Base-by-base conservation (phyloP, 2,888 invertebrate genomes). In the Chloroclysta siterata region DNA sequence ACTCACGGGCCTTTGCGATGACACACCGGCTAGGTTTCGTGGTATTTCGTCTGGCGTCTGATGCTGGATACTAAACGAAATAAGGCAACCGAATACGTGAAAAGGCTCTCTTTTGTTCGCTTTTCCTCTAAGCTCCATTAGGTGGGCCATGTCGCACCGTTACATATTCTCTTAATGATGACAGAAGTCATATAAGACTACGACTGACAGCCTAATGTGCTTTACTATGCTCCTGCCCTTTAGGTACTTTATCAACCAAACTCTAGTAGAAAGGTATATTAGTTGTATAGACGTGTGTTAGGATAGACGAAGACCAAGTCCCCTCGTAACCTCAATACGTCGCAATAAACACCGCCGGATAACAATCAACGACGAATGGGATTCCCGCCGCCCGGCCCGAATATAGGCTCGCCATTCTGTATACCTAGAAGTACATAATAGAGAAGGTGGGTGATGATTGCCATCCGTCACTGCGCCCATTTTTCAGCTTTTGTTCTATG, bases 351-450 rank as follows among this genome's bases (percentile, higher is more conserved):
- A 42, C 41, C 28, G 47, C 8, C 52, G 57, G 79, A 80, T 80
- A 79, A 65, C 71, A 55, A 82, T 81, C 80, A 72, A 74, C 60
- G 63, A 59, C 72, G 75, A 77, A 82, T 82, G 73, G 72, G 71
- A 77, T 78, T 72, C 66, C 68, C 70, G 72, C 72, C 74, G 78
- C 74, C 7, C 33, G 33, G 7, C 33, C 33, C 76, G 79, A 33
- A 33, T 81, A 67, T 72, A 77, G 69, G 74, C 82, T 83, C 78
- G 90, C 92, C 90, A n/a, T n/a, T 90, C 36, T 39, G 39, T 47
- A 11, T 29, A 51, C 51, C 10, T 33, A n/a, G n/a, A 22, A 36
- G 47, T 10, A 17, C n/a, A n/a, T 22, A 22, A 2, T 22, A 47
- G 17, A 7, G 22, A 15, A 47, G 36, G 29, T 46, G 46, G 47